These are phyloP conservation scores for Piprites chloris DNA, from an alignment of 2,113 vertebrate genomes.

Conservation along the genomic window DNA sequence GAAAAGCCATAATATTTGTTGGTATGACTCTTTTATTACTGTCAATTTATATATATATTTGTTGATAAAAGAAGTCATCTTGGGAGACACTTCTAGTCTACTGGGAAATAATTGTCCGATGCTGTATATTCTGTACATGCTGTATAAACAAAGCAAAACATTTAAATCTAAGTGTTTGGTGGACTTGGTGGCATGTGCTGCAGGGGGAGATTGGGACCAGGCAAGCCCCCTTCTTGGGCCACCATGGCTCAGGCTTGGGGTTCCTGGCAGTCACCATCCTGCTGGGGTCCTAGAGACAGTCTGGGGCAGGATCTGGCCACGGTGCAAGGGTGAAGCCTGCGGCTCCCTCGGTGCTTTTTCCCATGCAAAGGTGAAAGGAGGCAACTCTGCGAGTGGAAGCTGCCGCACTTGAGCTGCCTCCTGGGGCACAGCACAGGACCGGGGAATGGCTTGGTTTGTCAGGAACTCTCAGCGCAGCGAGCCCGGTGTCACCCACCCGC, in stretches of 20 bases:
- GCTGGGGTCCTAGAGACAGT: not conserved
- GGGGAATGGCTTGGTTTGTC: rapidly evolving
- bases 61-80: slow-evolving; percentile 35
- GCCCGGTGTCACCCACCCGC: not conserved
- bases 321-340: not conserved
- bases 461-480: not conserved
- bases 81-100: slow-evolving; percentile 34
- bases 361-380: rapidly evolving
- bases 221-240: not conserved
- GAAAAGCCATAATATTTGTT: slow-evolving; percentile 76
- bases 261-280: not conserved
- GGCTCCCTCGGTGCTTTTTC: not conserved
- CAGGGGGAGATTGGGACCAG: not conserved
- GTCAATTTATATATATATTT: slow-evolving; percentile 48
- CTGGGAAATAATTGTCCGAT: not conserved
- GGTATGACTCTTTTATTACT: slow-evolving; percentile 65
- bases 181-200: not conserved
- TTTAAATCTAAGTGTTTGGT: not conserved
- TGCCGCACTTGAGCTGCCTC: rapidly evolving
- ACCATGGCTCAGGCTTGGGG: not conserved
- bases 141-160: slow-evolving; percentile 37
- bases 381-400: rapidly evolving
- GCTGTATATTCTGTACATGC: slow-evolving; percentile 51
- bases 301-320: not conserved
- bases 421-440: not conserved